A percentile compares a stretch with the other conserved stretches of the same genome.
Conservation (phyloP, 1,140 invertebrate genomes). For the Oreohelix idahoensis region DNA sequence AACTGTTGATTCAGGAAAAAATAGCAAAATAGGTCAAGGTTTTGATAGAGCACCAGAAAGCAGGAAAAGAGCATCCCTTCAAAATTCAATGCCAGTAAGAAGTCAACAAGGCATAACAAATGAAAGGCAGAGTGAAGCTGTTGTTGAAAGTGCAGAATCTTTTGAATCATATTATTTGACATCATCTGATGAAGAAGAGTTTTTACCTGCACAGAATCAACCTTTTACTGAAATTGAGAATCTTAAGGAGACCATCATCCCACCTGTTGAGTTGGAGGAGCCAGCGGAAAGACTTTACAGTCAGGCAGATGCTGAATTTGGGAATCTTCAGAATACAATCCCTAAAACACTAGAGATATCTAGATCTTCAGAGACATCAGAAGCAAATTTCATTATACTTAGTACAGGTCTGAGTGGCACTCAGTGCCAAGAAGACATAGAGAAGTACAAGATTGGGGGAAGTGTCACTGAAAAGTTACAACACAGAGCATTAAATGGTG, state of each 20-base stretch:
- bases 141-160: background rate
- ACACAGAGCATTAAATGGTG: background rate
- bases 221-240: background rate
- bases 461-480: background rate
- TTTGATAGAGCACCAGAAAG: background rate
- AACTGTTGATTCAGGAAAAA: background rate
- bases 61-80: background rate
- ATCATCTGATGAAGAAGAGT: background rate
- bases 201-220: background rate
- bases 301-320: background rate
- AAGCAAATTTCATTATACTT: background rate
- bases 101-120: background rate
- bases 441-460: background rate
- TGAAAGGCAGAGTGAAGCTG: background rate
- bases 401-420: background rate
- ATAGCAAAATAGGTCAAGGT: background rate
- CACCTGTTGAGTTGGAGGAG: background rate
- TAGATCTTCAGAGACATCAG: background rate
- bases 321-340: background rate
- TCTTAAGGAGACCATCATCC: background rate
- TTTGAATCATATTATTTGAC: background rate
- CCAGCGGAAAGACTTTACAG: background rate
- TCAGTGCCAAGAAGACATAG: conserved; percentile 1
- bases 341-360: background rate
- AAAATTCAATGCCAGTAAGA: background rate